Conservation (phyloP, 2,888 invertebrate species). For the Creontiades dilutus region DNA sequence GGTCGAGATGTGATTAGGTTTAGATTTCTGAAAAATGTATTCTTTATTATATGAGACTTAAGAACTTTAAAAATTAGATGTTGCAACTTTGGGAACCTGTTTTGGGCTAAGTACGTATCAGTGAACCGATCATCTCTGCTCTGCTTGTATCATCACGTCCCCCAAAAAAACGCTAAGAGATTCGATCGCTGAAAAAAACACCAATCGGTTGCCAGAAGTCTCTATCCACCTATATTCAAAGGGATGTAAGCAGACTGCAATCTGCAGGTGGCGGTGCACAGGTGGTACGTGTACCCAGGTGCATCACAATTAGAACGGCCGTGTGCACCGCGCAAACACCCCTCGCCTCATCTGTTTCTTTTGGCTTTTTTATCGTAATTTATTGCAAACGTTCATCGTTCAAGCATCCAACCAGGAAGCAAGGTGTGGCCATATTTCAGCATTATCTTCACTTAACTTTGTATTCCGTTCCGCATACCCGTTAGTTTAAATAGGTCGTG, state of each 20-base stretch:
- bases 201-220: background rate
- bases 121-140: too few relatives aligned
- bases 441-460: background rate
- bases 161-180: background rate
- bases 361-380: background rate
- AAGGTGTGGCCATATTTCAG: background rate
- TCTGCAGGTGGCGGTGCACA: background rate
- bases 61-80: too few relatives aligned
- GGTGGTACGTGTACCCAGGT: background rate
- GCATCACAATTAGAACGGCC: constrained; percentile 16
- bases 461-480: background rate
- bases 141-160: too few relatives aligned
- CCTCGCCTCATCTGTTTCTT: background rate
- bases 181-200: constrained; percentile 4
- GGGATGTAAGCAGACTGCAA: background rate
- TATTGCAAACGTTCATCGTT: background rate
- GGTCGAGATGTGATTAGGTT: too few relatives aligned
- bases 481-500: background rate
- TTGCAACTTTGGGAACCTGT: too few relatives aligned
- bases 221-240: background rate
- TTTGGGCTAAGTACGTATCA: too few relatives aligned
- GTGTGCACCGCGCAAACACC: constrained; percentile 3
- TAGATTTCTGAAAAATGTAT: too few relatives aligned
- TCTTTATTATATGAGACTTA: too few relatives aligned
- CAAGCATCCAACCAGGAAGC: background rate